Base-by-base conservation (phyloP, 2,113 vertebrate species). In the Brevimyrus niger region DNA sequence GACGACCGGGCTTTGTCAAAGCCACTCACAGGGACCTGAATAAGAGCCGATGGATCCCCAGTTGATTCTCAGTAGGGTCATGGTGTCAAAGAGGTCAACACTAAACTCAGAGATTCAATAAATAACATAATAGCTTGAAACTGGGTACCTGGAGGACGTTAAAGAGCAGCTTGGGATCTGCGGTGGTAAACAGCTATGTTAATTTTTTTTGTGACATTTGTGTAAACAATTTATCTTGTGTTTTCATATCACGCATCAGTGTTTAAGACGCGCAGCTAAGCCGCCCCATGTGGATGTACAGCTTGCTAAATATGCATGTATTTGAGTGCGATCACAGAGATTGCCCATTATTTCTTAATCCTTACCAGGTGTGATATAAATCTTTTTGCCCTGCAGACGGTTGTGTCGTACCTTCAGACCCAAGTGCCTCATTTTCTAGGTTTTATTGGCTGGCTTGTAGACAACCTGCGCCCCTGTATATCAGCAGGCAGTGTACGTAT, bases 361-460 rank as follows among this genome's bases (percentile, higher is more conserved):
- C 48, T 27, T 55, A 87, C 47, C 85, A 87, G 85, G 85, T 87
- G 85, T 53, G 27, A 87, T 87, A 31, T 53, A 55, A 87, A 50
- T 53, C 85, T 53, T 38, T 87, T n/a, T 31, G 85, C 19, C 48
- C 35, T 47, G n/a, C 47, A 87, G 50, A 86, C 47, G 13, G 21
- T n/a, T 86, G 23, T 50, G 23, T 53, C 85, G 8, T 87, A 53
- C 50, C 85, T 87, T 51, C 50, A 87, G 11, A 53, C 48, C 27
- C 50, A 53, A 53, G 50, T 38, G 50, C 85, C 47, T 87, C 7
- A 21, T 87, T 87, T 51, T 53, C 85, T 87, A 50, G 76, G 76
- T 86, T 48, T 50, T 86, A 27, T 51, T 44, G 21, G 46, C 50
- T 53, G 85, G 19, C 44, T 84, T 84, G 38, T 84, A 23, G 46